phyloP scores from a whole-genome alignment of 2,113 vertebrate genomes.

The Pyrgilauda ruficollis region DNA sequence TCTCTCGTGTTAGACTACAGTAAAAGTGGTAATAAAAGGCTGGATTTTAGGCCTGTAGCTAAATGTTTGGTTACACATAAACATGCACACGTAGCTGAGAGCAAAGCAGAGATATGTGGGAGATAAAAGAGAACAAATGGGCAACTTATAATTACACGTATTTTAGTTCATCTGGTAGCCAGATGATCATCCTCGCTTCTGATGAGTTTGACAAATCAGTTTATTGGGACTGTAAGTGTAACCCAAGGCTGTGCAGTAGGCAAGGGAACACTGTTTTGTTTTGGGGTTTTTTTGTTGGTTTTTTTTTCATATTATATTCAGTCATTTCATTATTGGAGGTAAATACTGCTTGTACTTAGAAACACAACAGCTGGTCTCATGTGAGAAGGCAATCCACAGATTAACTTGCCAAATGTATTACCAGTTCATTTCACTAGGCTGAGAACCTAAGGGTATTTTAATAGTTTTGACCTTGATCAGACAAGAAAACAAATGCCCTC shows the following conservation, averaged over 20 bases:
- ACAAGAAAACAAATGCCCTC: conserved; percentile 47
- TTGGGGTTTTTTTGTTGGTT: neutral
- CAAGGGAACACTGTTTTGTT: conserved; percentile 14
- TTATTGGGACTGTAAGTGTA: conserved; percentile 77
- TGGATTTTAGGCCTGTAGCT: neutral
- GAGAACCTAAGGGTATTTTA: conserved; percentile 67
- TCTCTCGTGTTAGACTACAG: neutral
- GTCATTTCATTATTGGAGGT: conserved; percentile 68
- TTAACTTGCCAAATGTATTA: conserved; percentile 69
- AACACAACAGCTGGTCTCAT: conserved; percentile 66
- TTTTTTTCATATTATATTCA: conserved; percentile 53
- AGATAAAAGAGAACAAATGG: conserved; percentile 78
- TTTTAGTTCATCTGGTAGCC: conserved; percentile 77
- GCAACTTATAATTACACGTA: conserved; percentile 76
- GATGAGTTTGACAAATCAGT: conserved; percentile 81
- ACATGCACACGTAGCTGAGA: conserved; percentile 2
- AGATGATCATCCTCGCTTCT: conserved; percentile 79
- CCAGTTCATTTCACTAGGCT: conserved; percentile 66
- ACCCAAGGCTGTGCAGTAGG: conserved; percentile 65
- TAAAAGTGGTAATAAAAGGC: neutral
- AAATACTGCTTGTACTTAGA: conserved; percentile 63
- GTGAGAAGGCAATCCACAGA: conserved; percentile 73
- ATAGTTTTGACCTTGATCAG: conserved; percentile 70
- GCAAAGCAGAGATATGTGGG: conserved; percentile 54
- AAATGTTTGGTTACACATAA: conserved; percentile 47